Conservation (phyloP, 2,888 invertebrate genomes). For the Lepidocyrtinus sp. region DNA sequence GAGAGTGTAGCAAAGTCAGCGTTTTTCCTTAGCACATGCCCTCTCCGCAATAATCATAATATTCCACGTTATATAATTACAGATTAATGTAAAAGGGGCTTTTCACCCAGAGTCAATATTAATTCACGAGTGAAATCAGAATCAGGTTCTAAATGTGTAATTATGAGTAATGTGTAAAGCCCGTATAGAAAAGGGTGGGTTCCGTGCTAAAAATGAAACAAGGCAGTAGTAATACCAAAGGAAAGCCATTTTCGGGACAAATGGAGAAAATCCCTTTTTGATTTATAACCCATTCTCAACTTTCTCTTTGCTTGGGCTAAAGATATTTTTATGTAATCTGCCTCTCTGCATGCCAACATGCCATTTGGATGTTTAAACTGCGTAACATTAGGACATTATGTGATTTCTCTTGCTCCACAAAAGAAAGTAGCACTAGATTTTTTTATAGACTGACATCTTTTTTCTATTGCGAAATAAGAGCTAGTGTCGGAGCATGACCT, state of each 20-base stretch:
- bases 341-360: not conserved
- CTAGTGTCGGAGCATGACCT: not conserved
- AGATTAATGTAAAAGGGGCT: not conserved
- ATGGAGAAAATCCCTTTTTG: constrained; percentile 54
- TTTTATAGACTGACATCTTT: too few species aligned
- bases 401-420: not conserved
- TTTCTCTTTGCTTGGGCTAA: too few species aligned
- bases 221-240: constrained; percentile 19
- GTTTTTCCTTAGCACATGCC: constrained; percentile 19
- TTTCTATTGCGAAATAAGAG: not conserved
- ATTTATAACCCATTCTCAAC: constrained; percentile 41
- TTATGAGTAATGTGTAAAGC: constrained; percentile 41
- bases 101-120: constrained; percentile 27
- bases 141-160: constrained; percentile 59
- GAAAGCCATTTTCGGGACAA: constrained; percentile 17
- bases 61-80: not conserved
- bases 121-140: constrained; percentile 31
- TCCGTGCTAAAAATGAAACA: too few species aligned
- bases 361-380: not conserved
- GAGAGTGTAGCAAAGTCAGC: not conserved
- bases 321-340: not conserved
- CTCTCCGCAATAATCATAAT: not conserved
- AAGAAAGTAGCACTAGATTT: too few species aligned
- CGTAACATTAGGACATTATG: not conserved
- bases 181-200: constrained; percentile 18